These are phyloP conservation scores for Alethe diademata DNA, from an alignment of 2,113 vertebrate genomes.

Conservation along the genomic window DNA sequence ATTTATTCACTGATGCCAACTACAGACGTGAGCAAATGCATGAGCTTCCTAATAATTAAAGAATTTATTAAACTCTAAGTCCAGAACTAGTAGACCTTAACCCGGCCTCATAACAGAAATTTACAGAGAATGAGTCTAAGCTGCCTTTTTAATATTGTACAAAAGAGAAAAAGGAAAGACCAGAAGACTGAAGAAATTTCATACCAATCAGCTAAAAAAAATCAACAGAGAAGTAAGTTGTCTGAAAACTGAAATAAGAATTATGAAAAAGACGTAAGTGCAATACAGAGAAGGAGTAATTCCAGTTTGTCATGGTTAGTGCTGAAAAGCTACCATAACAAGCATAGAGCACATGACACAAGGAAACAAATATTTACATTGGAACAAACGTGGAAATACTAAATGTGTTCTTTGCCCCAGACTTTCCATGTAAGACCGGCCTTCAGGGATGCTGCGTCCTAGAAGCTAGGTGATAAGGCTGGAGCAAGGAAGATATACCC, in stretches of 20 bases:
- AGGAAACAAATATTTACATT: neutral
- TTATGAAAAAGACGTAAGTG: neutral
- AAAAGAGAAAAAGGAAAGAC: neutral
- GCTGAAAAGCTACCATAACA: neutral
- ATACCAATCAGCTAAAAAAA: neutral
- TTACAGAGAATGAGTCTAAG: neutral
- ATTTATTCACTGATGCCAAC: accelerated
- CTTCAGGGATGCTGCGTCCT: neutral
- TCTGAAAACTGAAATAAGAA: neutral
- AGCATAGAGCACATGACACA: neutral
- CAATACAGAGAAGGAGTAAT: neutral
- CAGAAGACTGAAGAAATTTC: neutral
- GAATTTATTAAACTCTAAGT: neutral
- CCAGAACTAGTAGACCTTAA: neutral
- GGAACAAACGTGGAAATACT: neutral
- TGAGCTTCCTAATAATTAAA: neutral
- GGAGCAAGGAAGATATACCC: neutral
- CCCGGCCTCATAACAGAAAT: neutral
- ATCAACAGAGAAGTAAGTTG: neutral
- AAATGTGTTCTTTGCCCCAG: neutral
- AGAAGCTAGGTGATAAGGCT: neutral
- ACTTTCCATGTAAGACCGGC: neutral
- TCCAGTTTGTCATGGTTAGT: neutral
- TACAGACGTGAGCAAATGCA: neutral
- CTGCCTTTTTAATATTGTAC: neutral